A percentile compares a stretch with the other conserved stretches of the same genome.
Conservation (phyloP, 37 sponge, comb jelly and placozoan species). For the Theonella swinhoei region DNA sequence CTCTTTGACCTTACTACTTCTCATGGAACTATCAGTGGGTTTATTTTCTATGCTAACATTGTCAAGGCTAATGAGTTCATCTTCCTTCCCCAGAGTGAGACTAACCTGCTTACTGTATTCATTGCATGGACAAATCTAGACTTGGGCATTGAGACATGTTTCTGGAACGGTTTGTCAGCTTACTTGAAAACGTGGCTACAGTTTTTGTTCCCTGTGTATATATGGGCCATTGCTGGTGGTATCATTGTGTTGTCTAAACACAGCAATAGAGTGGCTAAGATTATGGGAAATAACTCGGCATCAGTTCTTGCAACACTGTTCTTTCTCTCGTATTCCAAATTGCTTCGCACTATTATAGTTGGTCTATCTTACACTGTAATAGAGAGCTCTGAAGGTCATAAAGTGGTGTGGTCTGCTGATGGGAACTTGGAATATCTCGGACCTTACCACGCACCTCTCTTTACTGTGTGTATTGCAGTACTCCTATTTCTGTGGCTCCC, state of each 20-base stretch:
- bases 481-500: constrained; percentile 5
- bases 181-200: constrained; percentile 43
- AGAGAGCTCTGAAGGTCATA: background rate
- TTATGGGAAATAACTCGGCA: constrained; percentile 7
- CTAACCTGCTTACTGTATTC: background rate
- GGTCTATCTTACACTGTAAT: constrained; percentile 7
- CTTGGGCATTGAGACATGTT: constrained; percentile 37
- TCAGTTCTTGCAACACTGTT: constrained; percentile 19
- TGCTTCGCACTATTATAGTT: constrained; percentile 19
- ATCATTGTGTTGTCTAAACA: background rate
- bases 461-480: background rate
- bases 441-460: background rate
- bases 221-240: background rate
- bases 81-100: background rate
- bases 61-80: constrained; percentile 16
- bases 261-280: background rate
- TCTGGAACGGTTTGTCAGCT: constrained; percentile 22
- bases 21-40: constrained; percentile 19
- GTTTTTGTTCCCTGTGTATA: constrained; percentile 22
- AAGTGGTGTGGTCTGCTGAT: constrained; percentile 9
- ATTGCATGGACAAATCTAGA: constrained; percentile 49
- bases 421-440: constrained; percentile 15
- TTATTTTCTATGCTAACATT: constrained; percentile 24
- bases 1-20: background rate
- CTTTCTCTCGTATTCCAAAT: constrained; percentile 26